phyloP scores from a whole-genome alignment of 1,140 invertebrate species.

The Drosophila ogumai region DNA sequence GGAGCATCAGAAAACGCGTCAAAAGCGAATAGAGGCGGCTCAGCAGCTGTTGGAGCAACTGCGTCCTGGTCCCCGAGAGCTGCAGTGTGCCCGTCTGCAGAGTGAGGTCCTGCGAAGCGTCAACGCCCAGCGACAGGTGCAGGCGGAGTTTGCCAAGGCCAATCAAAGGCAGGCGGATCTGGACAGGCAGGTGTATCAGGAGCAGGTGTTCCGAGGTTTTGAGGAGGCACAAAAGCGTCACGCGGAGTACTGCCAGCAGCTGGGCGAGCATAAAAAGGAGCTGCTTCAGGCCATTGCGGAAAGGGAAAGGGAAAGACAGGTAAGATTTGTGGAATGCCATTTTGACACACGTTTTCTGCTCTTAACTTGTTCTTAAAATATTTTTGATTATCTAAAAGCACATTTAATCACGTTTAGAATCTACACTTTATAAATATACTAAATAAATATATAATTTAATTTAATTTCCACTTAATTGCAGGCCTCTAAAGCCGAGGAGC shows the following conservation, averaged over 20 bases:
- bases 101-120: conserved; percentile 72
- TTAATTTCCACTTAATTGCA: not conserved
- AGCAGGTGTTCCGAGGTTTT: conserved; percentile 61
- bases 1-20: conserved; percentile 37
- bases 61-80: conserved; percentile 69
- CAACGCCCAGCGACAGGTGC: conserved; percentile 68
- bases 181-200: conserved; percentile 55
- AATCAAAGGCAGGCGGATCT: conserved; percentile 36
- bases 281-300: conserved; percentile 63
- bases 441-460: not conserved
- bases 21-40: conserved; percentile 65
- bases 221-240: conserved; percentile 62
- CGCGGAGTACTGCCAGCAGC: conserved; percentile 40
- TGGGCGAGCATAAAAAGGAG: conserved; percentile 64
- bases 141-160: conserved; percentile 60
- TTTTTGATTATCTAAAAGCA: not conserved
- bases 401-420: conserved; percentile 1
- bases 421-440: not conserved
- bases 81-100: conserved; percentile 69
- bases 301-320: conserved; percentile 35
- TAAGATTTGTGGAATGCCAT: conserved; percentile 2
- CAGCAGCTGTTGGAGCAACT: conserved; percentile 71
- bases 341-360: not conserved
- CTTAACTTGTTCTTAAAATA: not conserved
- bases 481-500: conserved; percentile 43